Conservation (phyloP, 1,140 invertebrate species). For the Liolophura sinensis region DNA sequence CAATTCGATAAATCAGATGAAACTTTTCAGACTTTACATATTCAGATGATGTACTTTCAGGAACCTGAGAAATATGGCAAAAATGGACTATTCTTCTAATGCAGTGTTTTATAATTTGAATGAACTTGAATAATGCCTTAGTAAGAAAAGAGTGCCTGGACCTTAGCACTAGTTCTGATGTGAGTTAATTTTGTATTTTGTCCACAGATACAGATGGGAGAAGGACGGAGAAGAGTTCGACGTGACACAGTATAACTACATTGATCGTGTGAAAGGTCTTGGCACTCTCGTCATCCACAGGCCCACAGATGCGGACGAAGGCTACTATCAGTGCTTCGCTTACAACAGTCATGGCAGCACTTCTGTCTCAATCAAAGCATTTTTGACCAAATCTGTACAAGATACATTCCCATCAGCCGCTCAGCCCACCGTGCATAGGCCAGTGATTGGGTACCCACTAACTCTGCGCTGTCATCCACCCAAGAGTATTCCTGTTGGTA, state of each 20-base stretch:
- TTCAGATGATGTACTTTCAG: too few relatives aligned
- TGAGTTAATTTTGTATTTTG: constrained; percentile 8
- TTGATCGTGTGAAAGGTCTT: constrained; percentile 87
- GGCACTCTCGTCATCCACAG: constrained; percentile 88
- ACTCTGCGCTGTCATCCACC: constrained; percentile 45
- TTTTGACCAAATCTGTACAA: constrained; percentile 26
- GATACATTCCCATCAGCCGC: constrained; percentile 21
- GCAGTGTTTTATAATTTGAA: not conserved
- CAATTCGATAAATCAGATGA: too few relatives aligned
- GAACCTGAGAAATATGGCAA: too few relatives aligned
- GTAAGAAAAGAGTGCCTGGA: constrained; percentile 1
- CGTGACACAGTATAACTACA: constrained; percentile 70
- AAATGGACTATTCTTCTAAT: too few relatives aligned
- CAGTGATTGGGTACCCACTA: constrained; percentile 24
- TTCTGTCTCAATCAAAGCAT: constrained; percentile 33
- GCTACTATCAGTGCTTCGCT: constrained; percentile 95
- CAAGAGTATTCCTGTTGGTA: constrained; percentile 40
- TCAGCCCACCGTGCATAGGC: constrained; percentile 10
- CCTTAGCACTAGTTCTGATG: constrained; percentile 4
- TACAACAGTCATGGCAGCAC: constrained; percentile 87
- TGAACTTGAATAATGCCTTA: not conserved
- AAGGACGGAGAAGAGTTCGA: constrained; percentile 93
- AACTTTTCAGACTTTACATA: too few relatives aligned
- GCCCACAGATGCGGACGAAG: constrained; percentile 88
- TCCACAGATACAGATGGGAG: constrained; percentile 85